Evolutionary conservation across 1,140 invertebrate genomes (phyloP).

Genomic region (Caenorhabditis remanei): DNA sequence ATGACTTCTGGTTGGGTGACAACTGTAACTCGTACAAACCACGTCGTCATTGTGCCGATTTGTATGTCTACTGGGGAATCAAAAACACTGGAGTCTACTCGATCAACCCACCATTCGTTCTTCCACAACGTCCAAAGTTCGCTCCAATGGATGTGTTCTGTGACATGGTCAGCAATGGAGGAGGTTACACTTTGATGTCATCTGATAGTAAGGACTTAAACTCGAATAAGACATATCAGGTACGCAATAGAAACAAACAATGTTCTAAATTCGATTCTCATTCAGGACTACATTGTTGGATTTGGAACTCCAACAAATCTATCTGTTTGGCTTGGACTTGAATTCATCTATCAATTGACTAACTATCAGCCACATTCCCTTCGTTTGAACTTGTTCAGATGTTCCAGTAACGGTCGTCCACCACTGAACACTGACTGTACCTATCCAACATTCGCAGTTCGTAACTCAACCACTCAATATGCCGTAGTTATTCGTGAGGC

Average conservation of each 20-base stretch:
- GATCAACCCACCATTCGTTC: constrained; percentile 54
- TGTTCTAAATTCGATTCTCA: too few relatives aligned
- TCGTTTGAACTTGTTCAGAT: constrained; percentile 59
- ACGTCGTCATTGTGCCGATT: constrained; percentile 66
- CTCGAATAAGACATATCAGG: constrained; percentile 43
- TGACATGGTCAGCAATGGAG: constrained; percentile 73
- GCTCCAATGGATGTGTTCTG: constrained; percentile 71
- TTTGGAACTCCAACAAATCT: constrained; percentile 55
- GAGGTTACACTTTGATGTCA: constrained; percentile 77
- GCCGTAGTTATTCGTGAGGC: constrained; percentile 59
- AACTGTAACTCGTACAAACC: constrained; percentile 63
- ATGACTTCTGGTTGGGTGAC: constrained; percentile 53
- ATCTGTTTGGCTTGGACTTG: constrained; percentile 62
- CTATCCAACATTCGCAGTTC: constrained; percentile 61
- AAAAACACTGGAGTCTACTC: constrained; percentile 52
- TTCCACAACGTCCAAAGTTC: constrained; percentile 7
- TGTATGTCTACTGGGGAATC: constrained; percentile 59
- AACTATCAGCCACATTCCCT: constrained; percentile 53
- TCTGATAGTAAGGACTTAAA: constrained; percentile 58
- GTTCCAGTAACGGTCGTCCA: constrained; percentile 57
- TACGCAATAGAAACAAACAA: too few relatives aligned
- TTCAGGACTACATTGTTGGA: constrained; percentile 59
- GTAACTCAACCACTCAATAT: constrained; percentile 51
- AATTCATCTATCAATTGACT: constrained; percentile 60
- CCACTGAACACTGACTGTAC: constrained; percentile 63